A percentile compares a stretch with the other conserved stretches of the same genome.
Evolutionary conservation across 2,113 vertebrate species (phyloP).

Genomic region (Poeciliopsis occidentalis): DNA sequence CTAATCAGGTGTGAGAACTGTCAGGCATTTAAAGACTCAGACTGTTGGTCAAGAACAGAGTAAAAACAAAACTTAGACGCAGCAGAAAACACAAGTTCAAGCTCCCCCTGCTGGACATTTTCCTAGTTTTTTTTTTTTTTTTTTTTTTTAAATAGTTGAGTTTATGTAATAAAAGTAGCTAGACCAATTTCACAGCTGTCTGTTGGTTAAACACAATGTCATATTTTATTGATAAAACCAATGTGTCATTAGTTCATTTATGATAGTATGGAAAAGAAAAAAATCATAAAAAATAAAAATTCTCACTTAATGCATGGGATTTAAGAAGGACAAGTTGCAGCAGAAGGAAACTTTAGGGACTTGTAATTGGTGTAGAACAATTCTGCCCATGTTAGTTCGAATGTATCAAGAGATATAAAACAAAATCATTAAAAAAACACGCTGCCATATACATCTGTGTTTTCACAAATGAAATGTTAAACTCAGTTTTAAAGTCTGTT

Average conservation of each 20-base stretch:
- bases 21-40: not conserved
- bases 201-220: no score
- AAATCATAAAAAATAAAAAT: no score
- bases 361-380: not conserved
- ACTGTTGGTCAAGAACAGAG: not conserved
- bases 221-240: no score
- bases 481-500: not conserved
- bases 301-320: no score
- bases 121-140: not conserved
- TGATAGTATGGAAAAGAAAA: not conserved
- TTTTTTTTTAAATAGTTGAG: not conserved
- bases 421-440: no score
- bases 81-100: not conserved
- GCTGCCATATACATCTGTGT: not conserved
- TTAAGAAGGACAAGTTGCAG: not conserved
- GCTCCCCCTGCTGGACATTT: not conserved
- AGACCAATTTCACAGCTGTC: not conserved
- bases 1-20: conserved; percentile 16
- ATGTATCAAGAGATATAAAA: not conserved
- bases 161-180: not conserved
- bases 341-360: not conserved
- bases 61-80: not conserved
- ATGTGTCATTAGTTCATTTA: no score
- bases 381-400: not conserved
- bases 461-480: not conserved